Evolutionary conservation across 2,888 invertebrate species (phyloP).

Genomic region (Dione vanillae): DNA sequence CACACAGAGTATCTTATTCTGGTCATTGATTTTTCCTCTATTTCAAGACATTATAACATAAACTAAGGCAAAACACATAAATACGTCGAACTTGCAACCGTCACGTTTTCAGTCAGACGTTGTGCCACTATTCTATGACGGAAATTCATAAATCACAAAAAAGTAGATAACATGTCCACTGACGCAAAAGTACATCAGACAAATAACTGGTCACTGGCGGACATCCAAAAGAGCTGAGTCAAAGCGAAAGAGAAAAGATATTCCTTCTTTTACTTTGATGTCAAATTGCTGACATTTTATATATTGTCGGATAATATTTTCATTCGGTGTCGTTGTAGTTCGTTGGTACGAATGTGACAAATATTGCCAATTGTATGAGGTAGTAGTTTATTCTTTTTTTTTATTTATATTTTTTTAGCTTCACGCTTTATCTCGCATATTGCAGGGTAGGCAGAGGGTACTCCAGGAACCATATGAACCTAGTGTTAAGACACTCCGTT

Average conservation of each 20-base stretch:
- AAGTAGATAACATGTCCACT: constrained; percentile 20
- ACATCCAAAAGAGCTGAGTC: constrained; percentile 35
- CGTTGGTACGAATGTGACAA: background rate
- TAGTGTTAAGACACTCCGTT: too few species aligned
- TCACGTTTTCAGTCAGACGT: too few species aligned
- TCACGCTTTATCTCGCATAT: too few species aligned
- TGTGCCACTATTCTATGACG: background rate
- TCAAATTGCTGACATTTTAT: constrained; percentile 13
- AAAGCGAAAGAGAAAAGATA: constrained; percentile 29
- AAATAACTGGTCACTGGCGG: constrained; percentile 37
- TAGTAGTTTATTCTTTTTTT: background rate
- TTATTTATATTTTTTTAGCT: background rate
- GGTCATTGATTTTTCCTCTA: too few species aligned
- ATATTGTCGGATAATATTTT: constrained; percentile 13
- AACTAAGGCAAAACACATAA: too few species aligned
- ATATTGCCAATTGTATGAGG: background rate
- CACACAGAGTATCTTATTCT: too few species aligned
- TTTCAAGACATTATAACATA: too few species aligned
- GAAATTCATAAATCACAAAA: constrained; percentile 28
- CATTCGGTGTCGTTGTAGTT: background rate
- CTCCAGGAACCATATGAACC: too few species aligned
- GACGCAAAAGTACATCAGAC: constrained; percentile 34
- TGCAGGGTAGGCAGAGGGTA: too few species aligned
- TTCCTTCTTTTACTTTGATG: constrained; percentile 28
- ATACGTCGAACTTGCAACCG: too few species aligned